phyloP scores from a whole-genome alignment of 2,888 invertebrate species.

The Mesorhabditis sp. region DNA sequence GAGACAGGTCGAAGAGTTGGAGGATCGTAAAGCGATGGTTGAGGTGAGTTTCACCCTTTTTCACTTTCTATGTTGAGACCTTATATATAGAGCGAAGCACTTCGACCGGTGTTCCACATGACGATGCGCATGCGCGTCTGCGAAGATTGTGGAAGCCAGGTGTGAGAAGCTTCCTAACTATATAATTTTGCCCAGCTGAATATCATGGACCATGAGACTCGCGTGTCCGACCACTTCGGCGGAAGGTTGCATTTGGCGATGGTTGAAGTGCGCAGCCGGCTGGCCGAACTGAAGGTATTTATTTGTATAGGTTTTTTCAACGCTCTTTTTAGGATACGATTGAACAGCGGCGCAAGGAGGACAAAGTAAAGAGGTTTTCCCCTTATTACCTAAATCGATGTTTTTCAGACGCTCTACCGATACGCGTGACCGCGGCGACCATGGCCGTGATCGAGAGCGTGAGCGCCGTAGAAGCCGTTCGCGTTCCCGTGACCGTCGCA shows the following conservation, averaged over 20 bases:
- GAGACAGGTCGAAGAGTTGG: too few relatives aligned
- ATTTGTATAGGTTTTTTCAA: too few relatives aligned
- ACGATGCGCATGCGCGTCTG: conserved; percentile 49
- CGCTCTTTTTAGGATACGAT: conserved; percentile 36
- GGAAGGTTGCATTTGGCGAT: conserved; percentile 98
- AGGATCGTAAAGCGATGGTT: too few relatives aligned
- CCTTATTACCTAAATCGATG: too few relatives aligned
- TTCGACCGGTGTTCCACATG: too few relatives aligned
- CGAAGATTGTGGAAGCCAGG: conserved; percentile 39
- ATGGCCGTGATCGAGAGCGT: conserved; percentile 9
- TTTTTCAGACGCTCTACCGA: too few relatives aligned
- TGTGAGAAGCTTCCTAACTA: too few relatives aligned
- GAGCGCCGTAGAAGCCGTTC: conserved; percentile 22
- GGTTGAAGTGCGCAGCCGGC: conserved; percentile 90
- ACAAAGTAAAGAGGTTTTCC: conserved; percentile 15
- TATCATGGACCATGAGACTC: conserved; percentile 95
- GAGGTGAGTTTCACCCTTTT: too few relatives aligned
- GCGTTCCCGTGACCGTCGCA: conserved; percentile 21
- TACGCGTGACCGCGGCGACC: conserved; percentile 22
- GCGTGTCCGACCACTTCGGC: conserved; percentile 97
- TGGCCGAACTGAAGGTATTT: conserved; percentile 69
- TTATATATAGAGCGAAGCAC: too few relatives aligned
- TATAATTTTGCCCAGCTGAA: conserved; percentile 64
- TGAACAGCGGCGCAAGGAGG: conserved; percentile 41
- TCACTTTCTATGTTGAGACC: too few relatives aligned